Conservation (phyloP, 2,797 vertebrate species). For the Mormyrus proboscirostris region DNA sequence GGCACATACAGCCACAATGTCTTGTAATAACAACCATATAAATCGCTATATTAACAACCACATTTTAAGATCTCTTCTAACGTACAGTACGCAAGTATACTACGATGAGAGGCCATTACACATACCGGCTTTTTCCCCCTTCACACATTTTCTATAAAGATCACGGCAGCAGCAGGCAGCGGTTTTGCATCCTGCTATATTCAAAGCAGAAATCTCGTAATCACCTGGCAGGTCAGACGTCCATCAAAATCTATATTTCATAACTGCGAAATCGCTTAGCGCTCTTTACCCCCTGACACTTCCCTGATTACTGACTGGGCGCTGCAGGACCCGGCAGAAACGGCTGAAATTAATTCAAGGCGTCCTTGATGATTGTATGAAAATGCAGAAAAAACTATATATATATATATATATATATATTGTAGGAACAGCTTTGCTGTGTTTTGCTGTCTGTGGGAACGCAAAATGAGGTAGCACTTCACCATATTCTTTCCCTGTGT, state of each 20-base stretch:
- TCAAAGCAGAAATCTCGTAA: conserved; percentile 1
- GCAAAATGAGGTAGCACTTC: conserved; percentile 26
- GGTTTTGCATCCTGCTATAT: background rate
- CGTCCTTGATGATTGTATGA: background rate
- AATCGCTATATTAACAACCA: background rate
- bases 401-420: background rate
- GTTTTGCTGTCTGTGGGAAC: conserved; percentile 21
- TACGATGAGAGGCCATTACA: background rate
- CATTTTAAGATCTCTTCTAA: background rate
- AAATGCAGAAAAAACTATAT: background rate
- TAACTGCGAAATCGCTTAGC: background rate
- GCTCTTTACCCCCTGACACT: background rate
- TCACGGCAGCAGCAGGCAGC: background rate
- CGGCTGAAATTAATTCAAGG: conserved; percentile 4
- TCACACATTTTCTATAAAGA: background rate
- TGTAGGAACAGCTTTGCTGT: conserved; percentile 23
- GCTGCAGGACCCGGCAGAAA: background rate
- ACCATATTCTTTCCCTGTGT: background rate
- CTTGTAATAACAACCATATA: background rate
- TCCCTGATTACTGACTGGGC: background rate
- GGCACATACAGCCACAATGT: background rate
- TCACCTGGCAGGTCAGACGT: background rate
- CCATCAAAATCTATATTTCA: conserved; percentile 14
- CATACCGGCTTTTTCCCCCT: background rate
- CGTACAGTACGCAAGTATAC: background rate